Percentiles rank a stretch among this genome's conserved stretches.
Conservation (phyloP, 2,797 vertebrate species). For the Gorsachius magnificus region DNA sequence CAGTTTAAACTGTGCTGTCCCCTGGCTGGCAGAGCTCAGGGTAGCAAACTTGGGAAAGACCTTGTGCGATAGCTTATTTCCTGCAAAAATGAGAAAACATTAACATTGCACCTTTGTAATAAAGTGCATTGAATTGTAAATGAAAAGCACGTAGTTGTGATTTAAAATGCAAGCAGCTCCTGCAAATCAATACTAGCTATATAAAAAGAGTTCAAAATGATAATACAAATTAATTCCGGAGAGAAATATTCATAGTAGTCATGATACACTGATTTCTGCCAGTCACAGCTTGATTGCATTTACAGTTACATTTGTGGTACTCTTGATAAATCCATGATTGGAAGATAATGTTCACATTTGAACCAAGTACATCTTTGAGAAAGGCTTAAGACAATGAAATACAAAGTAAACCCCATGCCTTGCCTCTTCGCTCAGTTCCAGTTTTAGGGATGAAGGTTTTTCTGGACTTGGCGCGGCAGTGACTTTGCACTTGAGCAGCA, state of each 20-base stretch:
- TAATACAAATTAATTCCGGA: neutral
- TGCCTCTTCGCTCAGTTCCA: accelerated
- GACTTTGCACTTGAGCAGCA: neutral
- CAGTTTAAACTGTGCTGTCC: accelerated
- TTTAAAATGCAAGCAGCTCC: conserved; percentile 14
- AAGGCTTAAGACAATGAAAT: neutral
- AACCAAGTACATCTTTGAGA: neutral
- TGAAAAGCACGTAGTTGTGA: neutral
- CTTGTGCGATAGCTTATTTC: neutral
- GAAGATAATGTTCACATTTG: neutral
- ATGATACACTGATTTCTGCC: neutral
- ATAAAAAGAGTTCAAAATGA: neutral
- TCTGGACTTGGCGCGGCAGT: neutral
- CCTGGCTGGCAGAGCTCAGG: neutral
- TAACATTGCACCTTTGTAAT: neutral
- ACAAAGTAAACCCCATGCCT: neutral
- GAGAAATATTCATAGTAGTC: neutral
- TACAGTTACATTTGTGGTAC: neutral
- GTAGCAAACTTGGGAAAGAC: neutral
- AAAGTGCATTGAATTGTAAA: neutral
- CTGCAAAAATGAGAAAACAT: neutral
- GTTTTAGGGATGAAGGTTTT: neutral
- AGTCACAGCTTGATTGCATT: neutral
- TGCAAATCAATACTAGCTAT: neutral
- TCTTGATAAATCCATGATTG: neutral